These are phyloP conservation scores for Lasiurus borealis DNA, from an alignment of 2,113 vertebrate genomes.

Conservation along the genomic window DNA sequence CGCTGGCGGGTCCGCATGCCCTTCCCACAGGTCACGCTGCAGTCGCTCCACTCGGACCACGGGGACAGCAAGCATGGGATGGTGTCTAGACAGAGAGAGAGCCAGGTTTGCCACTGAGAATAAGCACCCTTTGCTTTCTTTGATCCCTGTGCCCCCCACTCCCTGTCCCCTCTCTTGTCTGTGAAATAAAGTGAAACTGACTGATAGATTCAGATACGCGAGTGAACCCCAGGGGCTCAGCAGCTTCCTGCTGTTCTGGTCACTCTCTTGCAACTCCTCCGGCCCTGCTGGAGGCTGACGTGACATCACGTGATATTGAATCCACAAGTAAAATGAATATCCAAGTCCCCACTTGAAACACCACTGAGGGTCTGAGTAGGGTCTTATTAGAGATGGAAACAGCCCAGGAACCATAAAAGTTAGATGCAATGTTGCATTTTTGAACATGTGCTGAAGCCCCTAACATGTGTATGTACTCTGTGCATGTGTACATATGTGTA, in stretches of 20 bases:
- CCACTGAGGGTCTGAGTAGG: not conserved
- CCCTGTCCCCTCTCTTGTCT: not conserved
- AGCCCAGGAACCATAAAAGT: not conserved
- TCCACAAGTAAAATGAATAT: not conserved
- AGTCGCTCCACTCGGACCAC: constrained; percentile 99
- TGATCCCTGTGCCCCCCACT: not conserved
- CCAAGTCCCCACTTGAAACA: not conserved
- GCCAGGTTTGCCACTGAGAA: constrained; percentile 2
- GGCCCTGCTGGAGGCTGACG: not conserved
- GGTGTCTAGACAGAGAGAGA: constrained; percentile 90
- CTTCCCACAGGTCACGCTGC: constrained; percentile 98
- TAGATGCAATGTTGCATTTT: not conserved
- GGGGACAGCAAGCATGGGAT: constrained; percentile 97
- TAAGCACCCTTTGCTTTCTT: not conserved
- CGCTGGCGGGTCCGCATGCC: constrained; percentile 94
- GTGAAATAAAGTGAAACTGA: not conserved
- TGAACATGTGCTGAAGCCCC: not conserved
- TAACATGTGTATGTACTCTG: not conserved
- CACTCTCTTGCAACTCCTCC: not conserved
- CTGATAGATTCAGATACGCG: not conserved
- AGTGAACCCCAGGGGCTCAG: not conserved
- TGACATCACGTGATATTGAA: not conserved
- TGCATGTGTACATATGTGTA: not conserved
- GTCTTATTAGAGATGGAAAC: not conserved
- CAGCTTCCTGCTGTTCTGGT: not conserved